Evolutionary conservation across 2,888 invertebrate genomes (phyloP).

Genomic region (Lordiphosa fenestrarum): DNA sequence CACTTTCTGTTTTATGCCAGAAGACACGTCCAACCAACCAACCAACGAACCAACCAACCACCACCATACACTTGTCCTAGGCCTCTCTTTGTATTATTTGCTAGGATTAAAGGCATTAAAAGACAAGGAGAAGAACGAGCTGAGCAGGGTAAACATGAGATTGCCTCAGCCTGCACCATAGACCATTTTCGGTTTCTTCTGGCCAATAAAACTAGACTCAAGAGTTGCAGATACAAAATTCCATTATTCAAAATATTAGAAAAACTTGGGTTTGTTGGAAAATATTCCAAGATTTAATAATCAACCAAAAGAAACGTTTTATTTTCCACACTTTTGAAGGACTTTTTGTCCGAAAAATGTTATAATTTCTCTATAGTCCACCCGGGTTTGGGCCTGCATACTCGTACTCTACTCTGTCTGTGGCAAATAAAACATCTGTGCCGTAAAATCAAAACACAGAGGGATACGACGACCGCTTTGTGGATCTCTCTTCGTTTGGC

Average conservation of each 20-base stretch:
- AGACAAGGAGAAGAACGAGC: conserved; percentile 47
- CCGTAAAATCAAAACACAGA: conserved; percentile 70
- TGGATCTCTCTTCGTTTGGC: conserved; percentile 17
- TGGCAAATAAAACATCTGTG: conserved; percentile 71
- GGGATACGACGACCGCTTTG: conserved; percentile 34
- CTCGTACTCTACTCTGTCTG: conserved; percentile 14
- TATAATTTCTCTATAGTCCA: too few species aligned
- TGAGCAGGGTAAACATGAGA: conserved; percentile 43
- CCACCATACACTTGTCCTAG: conserved; percentile 60
- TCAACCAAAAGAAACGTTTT: too few species aligned
- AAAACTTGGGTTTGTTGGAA: too few species aligned
- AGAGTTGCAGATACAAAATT: too few species aligned
- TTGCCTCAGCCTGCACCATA: conserved; percentile 4
- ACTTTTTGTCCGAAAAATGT: too few species aligned
- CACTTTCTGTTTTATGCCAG: conserved; percentile 70
- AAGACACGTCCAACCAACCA: conserved; percentile 29
- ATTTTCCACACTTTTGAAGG: too few species aligned
- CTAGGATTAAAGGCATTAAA: conserved; percentile 73
- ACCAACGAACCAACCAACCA: conserved; percentile 15
- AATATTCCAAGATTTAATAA: too few species aligned
- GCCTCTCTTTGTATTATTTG: conserved; percentile 58
- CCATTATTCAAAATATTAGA: too few species aligned
- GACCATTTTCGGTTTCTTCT: too few species aligned
- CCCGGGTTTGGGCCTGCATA: too few species aligned
- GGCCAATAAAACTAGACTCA: too few species aligned